Evolutionary conservation across 1,140 invertebrate species (phyloP).

Genomic region (Zaprionus inermis): DNA sequence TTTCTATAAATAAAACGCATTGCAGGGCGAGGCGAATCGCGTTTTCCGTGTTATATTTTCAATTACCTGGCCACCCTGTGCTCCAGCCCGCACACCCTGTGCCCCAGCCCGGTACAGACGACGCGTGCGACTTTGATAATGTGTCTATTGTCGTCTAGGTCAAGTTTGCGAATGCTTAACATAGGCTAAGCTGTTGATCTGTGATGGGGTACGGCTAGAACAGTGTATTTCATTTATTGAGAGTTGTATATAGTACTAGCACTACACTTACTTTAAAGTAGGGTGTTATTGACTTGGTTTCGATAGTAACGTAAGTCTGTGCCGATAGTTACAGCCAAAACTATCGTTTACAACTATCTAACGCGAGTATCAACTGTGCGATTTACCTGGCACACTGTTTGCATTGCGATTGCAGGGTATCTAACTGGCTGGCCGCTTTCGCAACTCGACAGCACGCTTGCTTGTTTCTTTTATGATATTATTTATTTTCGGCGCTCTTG

Average conservation of each 20-base stretch:
- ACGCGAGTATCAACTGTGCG: too few relatives aligned
- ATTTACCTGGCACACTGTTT: too few relatives aligned
- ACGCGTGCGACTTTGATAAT: slow-evolving; percentile 71
- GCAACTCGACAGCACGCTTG: neutral
- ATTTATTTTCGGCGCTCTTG: slow-evolving; percentile 72
- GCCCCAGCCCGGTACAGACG: slow-evolving; percentile 15
- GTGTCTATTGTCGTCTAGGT: slow-evolving; percentile 61
- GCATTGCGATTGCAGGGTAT: neutral
- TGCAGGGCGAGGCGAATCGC: neutral
- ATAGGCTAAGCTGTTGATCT: neutral
- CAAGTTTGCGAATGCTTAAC: slow-evolving; percentile 50
- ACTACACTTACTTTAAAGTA: too few relatives aligned
- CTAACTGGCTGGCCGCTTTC: neutral
- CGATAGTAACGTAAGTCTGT: too few relatives aligned
- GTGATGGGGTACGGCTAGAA: neutral
- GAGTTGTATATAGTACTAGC: too few relatives aligned
- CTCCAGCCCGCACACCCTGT: neutral
- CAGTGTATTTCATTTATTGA: neutral
- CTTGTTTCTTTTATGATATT: slow-evolving; percentile 59
- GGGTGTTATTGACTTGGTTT: too few relatives aligned
- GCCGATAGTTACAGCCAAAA: neutral
- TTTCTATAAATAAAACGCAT: slow-evolving; percentile 70
- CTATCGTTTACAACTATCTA: neutral
- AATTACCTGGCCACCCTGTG: neutral
- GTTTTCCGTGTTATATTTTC: slow-evolving; percentile 11